A percentile compares a stretch with the other conserved stretches of the same genome.
phyloP scores from a whole-genome alignment of 1,140 invertebrate genomes.

The Drosophila yakuba region DNA sequence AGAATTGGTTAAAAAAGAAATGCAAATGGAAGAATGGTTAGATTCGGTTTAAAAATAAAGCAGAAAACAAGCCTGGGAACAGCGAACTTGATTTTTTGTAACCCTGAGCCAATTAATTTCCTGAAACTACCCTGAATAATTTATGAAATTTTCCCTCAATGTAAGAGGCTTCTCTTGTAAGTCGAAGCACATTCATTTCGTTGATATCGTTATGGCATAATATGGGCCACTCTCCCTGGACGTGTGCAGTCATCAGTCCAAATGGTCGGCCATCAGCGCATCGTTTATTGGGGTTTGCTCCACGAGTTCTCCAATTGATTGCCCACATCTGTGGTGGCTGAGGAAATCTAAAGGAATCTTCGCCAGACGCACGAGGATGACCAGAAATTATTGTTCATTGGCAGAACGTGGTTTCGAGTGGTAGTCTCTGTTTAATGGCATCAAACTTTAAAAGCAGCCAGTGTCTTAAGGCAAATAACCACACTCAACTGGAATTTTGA shows the following conservation, averaged over 20 bases:
- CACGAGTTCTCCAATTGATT: conserved; percentile 50
- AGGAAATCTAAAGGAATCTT: conserved; percentile 8
- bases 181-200: conserved; percentile 48
- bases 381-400: conserved; percentile 27
- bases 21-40: background rate
- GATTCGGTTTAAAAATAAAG: too few relatives aligned
- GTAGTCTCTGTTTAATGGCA: conserved; percentile 12
- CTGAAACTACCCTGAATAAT: background rate
- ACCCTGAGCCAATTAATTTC: background rate
- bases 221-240: conserved; percentile 44
- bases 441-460: background rate
- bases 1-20: background rate
- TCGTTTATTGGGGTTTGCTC: conserved; percentile 59
- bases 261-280: conserved; percentile 62
- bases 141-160: conserved; percentile 3
- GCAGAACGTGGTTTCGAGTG: background rate
- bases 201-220: conserved; percentile 76
- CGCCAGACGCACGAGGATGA: conserved; percentile 9
- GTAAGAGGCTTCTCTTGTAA: conserved; percentile 13
- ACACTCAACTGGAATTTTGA: background rate
- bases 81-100: background rate
- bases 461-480: background rate
- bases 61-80: too few relatives aligned
- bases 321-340: conserved; percentile 24
- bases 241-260: conserved; percentile 54